These are phyloP conservation scores for Drosophila silvestris DNA, from an alignment of 2,888 invertebrate genomes.

Conservation along the genomic window DNA sequence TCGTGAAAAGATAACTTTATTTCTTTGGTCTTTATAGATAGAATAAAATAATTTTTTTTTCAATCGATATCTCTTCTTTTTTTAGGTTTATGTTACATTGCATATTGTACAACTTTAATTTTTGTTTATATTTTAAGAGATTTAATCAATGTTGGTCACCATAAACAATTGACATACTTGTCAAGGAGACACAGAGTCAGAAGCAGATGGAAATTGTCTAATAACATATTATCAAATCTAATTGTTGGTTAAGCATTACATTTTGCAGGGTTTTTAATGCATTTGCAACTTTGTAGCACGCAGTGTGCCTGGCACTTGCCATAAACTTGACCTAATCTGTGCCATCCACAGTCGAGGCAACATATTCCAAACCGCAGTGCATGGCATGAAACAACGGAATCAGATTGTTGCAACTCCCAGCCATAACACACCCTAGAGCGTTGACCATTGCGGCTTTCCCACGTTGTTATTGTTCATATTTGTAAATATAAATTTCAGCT, in stretches of 20 bases:
- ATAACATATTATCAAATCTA: not conserved
- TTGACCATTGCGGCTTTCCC: constrained; percentile 43
- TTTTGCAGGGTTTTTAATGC: not conserved
- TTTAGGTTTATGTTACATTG: no score
- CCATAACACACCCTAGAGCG: constrained; percentile 10
- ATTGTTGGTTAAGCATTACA: not conserved
- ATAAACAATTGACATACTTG: not conserved
- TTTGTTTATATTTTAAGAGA: not conserved
- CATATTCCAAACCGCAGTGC: constrained; percentile 35
- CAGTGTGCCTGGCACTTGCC: constrained; percentile 18
- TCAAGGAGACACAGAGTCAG: not conserved
- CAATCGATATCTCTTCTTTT: not conserved
- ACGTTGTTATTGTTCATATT: constrained; percentile 40
- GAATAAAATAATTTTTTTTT: no score
- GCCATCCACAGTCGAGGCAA: constrained; percentile 21
- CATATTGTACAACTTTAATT: not conserved
- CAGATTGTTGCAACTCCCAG: constrained; percentile 49
- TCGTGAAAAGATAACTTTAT: not conserved
- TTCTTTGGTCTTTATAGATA: not conserved
- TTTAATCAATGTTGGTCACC: not conserved
- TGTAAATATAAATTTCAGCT: constrained; percentile 63
- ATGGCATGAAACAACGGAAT: constrained; percentile 61
- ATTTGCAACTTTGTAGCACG: not conserved
- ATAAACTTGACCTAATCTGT: constrained; percentile 71
- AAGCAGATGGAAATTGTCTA: not conserved